Evolutionary conservation across 2,113 vertebrate genomes (phyloP).

Genomic region (Sebastes schlegelii): DNA sequence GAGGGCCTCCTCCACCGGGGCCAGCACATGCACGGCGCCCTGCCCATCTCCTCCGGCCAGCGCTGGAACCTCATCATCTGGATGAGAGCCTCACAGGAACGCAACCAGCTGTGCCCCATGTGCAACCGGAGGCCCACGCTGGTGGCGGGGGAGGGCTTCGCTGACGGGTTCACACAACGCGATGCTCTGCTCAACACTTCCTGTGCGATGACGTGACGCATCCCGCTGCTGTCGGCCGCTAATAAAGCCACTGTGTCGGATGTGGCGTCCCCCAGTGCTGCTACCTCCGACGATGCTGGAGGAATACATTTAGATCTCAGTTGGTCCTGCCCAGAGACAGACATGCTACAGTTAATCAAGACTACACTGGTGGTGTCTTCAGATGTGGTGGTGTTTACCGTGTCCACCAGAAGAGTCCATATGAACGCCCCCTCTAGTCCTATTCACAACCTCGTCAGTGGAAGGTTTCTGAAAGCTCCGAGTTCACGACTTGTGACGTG

Average conservation of each 20-base stretch:
- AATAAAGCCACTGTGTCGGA: neutral
- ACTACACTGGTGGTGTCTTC: neutral
- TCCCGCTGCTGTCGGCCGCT: neutral
- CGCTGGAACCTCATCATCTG: constrained; percentile 97
- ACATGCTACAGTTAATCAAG: neutral
- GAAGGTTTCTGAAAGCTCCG: too few species aligned
- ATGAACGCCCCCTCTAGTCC: too few species aligned
- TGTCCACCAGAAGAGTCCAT: too few species aligned
- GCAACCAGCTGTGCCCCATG: constrained; percentile 95
- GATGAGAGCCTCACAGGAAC: constrained; percentile 89
- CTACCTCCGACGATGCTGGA: too few species aligned
- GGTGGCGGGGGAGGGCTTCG: constrained; percentile 86
- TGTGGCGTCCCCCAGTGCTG: too few species aligned
- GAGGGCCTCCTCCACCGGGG: constrained; percentile 92
- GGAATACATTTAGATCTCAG: too few species aligned
- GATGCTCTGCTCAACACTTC: accelerated
- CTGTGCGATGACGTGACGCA: constrained; percentile 67
- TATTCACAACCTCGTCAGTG: too few species aligned
- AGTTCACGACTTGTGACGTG: too few species aligned
- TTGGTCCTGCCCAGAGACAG: too few species aligned
- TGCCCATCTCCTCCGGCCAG: constrained; percentile 89
- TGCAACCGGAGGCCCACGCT: constrained; percentile 87
- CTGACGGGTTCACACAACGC: constrained; percentile 90
- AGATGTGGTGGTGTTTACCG: too few species aligned
- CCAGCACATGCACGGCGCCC: constrained; percentile 93